A percentile compares a stretch with the other conserved stretches of the same genome.
Conservation (phyloP, 2,113 vertebrate genomes). For the Dicerorhinus sumatrensis region DNA sequence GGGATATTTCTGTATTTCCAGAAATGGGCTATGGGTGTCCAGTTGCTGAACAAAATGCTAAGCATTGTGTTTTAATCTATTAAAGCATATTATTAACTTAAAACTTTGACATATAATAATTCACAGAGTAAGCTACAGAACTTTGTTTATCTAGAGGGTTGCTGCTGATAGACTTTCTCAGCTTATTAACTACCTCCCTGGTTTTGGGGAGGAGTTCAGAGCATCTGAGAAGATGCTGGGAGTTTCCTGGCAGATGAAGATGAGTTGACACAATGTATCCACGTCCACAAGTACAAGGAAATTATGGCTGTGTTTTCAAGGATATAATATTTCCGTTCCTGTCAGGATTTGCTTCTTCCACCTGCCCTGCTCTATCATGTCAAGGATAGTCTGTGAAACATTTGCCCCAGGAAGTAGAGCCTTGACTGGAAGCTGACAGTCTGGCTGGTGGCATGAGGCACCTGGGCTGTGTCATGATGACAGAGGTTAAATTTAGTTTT, state of each 20-base stretch:
- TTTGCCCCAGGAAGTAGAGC: background rate
- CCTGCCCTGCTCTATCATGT: background rate
- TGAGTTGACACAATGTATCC: background rate
- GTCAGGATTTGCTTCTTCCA: background rate
- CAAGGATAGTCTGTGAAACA: background rate
- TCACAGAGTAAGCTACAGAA: background rate
- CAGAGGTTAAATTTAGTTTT: background rate
- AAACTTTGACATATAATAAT: background rate
- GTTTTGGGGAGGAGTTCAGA: background rate
- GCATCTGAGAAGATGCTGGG: background rate
- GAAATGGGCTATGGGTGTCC: background rate
- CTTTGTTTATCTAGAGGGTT: background rate
- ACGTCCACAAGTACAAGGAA: background rate
- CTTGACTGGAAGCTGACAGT: slow-evolving; percentile 8
- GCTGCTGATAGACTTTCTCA: background rate
- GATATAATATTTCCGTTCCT: background rate
- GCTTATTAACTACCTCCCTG: background rate
- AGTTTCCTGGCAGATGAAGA: background rate
- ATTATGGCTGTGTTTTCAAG: background rate
- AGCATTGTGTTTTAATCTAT: background rate
- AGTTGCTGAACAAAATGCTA: background rate
- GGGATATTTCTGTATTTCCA: background rate
- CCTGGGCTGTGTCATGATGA: background rate
- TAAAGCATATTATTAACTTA: background rate
- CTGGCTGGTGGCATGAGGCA: background rate